Base-by-base conservation (phyloP, 2,888 invertebrate species). In the Macrophya alboannulata region DNA sequence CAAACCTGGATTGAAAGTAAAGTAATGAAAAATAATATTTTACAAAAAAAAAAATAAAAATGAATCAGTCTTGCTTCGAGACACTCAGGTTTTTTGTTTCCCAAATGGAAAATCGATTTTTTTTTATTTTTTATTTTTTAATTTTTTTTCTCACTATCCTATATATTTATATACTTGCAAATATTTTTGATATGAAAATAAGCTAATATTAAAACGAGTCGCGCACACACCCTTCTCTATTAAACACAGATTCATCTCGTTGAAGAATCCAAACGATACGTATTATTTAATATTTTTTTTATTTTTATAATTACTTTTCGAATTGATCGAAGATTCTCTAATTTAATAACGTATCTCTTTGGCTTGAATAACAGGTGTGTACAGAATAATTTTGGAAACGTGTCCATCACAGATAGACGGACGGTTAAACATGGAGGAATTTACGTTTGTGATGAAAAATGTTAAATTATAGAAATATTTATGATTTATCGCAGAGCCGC, bases 11-110 rank as follows among this genome's bases (percentile, higher is more conserved):
- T 21, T 12, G 62, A 25, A 81, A 21, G 62, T 62, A 62, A 59
- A 43, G 12, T 31, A 62, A 43, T 21, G 37, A 21, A 62, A 81
- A 43, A 62, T 40, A 43, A 62, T 62, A 40, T 62, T 81, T 9
- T 31, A 62, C 79, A 81, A 81, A 62, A 81, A 31, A 31, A 31
- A 31, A 31, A 31, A 31, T 2, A 31, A 31, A 79, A 79, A 79
- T 55, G 62, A 81, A 62, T 81, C 81, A 81, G 81, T 81, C 81
- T 81, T 81, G 81, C 81, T 62, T 81, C 81, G 62, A 81, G 62
- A 62, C 81, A 81, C 59, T 81, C 81, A 62, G 81, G 31, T 81
- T 81, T 55, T 55, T 51, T 59, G 43, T 62, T 81, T 81, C 62
- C 81, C 62, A 81, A 37, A 62, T 81, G 81, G 62, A 81, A 81